Evolutionary conservation across 2,113 vertebrate genomes (phyloP), one percentile per base, ranked within the genome.

Genomic region (Prochilodus magdalenae): DNA sequence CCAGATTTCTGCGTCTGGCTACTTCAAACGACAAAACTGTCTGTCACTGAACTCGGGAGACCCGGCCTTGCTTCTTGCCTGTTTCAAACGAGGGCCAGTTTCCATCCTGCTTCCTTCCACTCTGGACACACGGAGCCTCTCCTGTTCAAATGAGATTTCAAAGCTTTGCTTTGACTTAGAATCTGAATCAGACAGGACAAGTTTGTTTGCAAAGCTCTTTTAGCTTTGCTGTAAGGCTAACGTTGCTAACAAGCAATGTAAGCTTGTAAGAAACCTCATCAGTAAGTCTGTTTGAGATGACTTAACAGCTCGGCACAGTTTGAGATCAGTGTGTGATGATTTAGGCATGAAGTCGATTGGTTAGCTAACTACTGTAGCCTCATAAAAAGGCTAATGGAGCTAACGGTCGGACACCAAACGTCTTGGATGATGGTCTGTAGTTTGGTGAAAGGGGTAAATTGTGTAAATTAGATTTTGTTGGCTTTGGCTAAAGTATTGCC

Each of bases 1-100:
- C 29, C 74, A 36, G 85, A 79, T 79, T 88, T 66, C 70, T 71
- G 72, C 83, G 83, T 57, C 63, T 82, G 40, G 22, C 55, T 62
- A 53, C 75, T 72, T 77, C 57, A 51, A 72, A 77, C 72, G 26
- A 77, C 74, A 71, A 72, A 24, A 15, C 26, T 5, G 49, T 77
- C 55, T 26, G 27, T 71, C 26, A 13, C 40, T 40, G 36, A 82
- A 75, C 53, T n/a, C 53, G 13, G 5, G 30, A 66, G n/a, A 22
- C 22, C 44, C 55, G 71, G 27, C 15, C 75, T 47, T 49, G 33
- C 13, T 47, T 26, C 29, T 47, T 27, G 33, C 2, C 33, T n/a
- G 3, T 44, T 70, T 70, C 24, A 36, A 36, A 6, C 18, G 20
- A n/a, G 30, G 20, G 5, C 18, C 33, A 44, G 20, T 70, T 70